A percentile compares a stretch with the other conserved stretches of the same genome.
phyloP scores from a whole-genome alignment of 2,797 vertebrate genomes.

The Onychomys leucogaster region DNA sequence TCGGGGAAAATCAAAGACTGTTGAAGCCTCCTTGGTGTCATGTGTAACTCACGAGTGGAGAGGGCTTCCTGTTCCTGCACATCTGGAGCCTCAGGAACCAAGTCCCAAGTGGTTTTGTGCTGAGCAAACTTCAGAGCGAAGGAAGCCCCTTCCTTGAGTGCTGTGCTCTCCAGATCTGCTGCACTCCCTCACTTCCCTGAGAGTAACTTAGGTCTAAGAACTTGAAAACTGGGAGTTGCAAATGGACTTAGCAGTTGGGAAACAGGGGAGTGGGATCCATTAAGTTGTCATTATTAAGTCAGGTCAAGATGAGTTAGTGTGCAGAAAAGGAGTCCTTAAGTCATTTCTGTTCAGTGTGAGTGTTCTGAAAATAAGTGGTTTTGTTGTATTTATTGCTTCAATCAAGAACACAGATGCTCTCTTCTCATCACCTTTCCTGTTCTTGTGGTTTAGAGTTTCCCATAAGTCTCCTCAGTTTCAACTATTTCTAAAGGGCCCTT shows the following conservation, averaged over 20 bases:
- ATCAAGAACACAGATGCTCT: slow-evolving; percentile 59
- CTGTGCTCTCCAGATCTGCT: background rate
- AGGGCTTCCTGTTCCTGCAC: too few relatives aligned
- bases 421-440: slow-evolving; percentile 63
- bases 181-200: slow-evolving; percentile 32
- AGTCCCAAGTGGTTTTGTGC: background rate
- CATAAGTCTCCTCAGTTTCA: slow-evolving; percentile 64
- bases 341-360: slow-evolving; percentile 73
- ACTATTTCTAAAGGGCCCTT: slow-evolving; percentile 50
- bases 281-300: slow-evolving; percentile 66
- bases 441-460: slow-evolving; percentile 68
- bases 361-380: slow-evolving; percentile 69
- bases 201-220: background rate
- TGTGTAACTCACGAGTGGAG: background rate
- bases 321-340: slow-evolving; percentile 60
- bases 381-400: slow-evolving; percentile 71
- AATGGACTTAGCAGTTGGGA: slow-evolving; percentile 65
- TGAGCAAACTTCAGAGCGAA: background rate
- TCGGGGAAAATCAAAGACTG: background rate
- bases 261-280: slow-evolving; percentile 51
- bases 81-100: background rate
- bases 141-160: background rate
- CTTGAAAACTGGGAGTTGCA: slow-evolving; percentile 34
- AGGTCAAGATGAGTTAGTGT: slow-evolving; percentile 59
- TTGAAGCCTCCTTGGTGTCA: background rate